Evolutionary conservation across 2,888 invertebrate species (phyloP).

Genomic region (Eilema depressum): DNA sequence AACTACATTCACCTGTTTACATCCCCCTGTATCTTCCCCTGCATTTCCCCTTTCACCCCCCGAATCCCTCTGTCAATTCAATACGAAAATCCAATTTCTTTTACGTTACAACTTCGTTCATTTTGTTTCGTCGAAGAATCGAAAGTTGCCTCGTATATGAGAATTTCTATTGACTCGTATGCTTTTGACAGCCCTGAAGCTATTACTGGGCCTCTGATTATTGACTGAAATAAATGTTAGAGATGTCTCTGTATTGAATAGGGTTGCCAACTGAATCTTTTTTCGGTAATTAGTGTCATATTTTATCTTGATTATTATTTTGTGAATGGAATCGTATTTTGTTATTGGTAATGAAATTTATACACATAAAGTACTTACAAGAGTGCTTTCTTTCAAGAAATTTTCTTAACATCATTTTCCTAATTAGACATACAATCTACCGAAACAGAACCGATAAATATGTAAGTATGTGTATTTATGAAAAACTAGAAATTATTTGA

Average conservation of each 20-base stretch:
- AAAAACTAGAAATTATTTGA: no score
- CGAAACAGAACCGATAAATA: no score
- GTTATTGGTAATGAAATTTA: not conserved
- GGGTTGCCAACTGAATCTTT: conserved; percentile 44
- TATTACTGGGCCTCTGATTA: conserved; percentile 66
- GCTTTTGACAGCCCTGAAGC: conserved; percentile 66
- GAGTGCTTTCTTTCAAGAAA: no score
- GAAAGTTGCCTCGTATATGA: conserved; percentile 66
- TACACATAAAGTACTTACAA: not conserved
- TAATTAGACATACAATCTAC: no score
- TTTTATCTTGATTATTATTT: not conserved
- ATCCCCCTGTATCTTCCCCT: conserved; percentile 41
- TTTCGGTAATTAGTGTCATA: conserved; percentile 35
- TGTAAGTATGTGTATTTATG: no score
- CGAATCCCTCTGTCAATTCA: conserved; percentile 70
- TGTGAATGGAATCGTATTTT: not conserved
- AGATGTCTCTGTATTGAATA: conserved; percentile 50
- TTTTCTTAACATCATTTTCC: no score
- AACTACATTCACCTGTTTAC: conserved; percentile 70
- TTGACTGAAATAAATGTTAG: conserved; percentile 63
- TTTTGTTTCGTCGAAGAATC: conserved; percentile 72
- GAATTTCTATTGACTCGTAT: conserved; percentile 70
- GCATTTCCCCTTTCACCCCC: conserved; percentile 36
- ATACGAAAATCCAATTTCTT: conserved; percentile 83
- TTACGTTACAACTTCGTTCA: conserved; percentile 78